Percentiles rank a stretch among this genome's conserved stretches.
phyloP scores from a whole-genome alignment of 92 coral and sea anemone genomes.

The Blastomussa wellsi region DNA sequence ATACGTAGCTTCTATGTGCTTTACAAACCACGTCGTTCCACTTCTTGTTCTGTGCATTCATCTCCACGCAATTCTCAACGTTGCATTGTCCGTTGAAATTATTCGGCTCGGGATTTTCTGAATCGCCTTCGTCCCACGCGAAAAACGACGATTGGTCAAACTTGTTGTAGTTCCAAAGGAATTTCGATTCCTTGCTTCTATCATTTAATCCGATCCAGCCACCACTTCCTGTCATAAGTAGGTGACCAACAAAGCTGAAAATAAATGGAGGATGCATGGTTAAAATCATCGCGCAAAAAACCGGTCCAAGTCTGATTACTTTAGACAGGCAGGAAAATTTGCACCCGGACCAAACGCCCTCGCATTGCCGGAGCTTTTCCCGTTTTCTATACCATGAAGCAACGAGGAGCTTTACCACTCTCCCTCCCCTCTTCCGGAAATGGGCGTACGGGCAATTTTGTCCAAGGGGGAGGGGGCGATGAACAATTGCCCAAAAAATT shows the following conservation, averaged over 20 bases:
- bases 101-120: slow-evolving; percentile 71
- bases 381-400: not conserved
- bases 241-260: slow-evolving; percentile 76
- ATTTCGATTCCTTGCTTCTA: slow-evolving; percentile 73
- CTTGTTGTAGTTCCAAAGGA: slow-evolving; percentile 87
- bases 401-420: not conserved
- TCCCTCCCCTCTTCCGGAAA: not conserved
- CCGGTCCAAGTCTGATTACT: too few species aligned
- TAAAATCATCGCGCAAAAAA: not conserved
- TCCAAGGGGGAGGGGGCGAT: too few species aligned
- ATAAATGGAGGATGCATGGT: not conserved
- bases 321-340: too few species aligned
- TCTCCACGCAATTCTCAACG: slow-evolving; percentile 88
- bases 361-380: not conserved
- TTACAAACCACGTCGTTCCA: slow-evolving; percentile 98
- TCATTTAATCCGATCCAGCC: slow-evolving; percentile 96
- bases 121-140: slow-evolving; percentile 81
- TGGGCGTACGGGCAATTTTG: too few species aligned
- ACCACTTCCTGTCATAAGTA: slow-evolving; percentile 83
- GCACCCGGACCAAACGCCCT: too few species aligned
- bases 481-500: too few species aligned
- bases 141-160: slow-evolving; percentile 56
- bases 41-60: slow-evolving; percentile 72
- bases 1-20: slow-evolving; percentile 77
- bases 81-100: slow-evolving; percentile 86